These are phyloP conservation scores for Pelecanus crispus DNA, from an alignment of 2,113 vertebrate species.

Conservation along the genomic window DNA sequence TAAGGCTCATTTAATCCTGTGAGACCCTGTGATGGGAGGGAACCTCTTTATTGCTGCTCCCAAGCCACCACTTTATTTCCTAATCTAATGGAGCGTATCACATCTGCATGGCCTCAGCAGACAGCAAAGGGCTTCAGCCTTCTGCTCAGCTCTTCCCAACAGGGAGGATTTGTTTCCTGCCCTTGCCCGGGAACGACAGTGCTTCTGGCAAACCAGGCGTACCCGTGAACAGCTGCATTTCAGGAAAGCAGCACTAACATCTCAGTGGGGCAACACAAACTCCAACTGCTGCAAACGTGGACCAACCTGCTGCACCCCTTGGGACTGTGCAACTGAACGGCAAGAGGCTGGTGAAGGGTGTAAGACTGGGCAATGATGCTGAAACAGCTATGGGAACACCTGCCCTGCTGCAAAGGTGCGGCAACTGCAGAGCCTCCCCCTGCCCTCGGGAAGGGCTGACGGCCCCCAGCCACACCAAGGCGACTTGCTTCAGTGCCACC, in stretches of 20 bases:
- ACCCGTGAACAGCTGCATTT: fast-evolving
- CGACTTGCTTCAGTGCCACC: not conserved
- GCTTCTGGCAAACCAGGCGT: not conserved
- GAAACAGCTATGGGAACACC: not conserved
- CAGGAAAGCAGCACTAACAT: not conserved
- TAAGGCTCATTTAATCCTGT: not conserved
- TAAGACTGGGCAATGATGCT: not conserved
- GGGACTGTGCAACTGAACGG: not conserved
- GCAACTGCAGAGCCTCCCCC: not conserved
- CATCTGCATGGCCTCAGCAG: not conserved
- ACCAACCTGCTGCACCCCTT: not conserved
- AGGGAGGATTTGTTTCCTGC: not conserved
- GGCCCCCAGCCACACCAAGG: not conserved
- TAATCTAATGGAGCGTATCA: not conserved
- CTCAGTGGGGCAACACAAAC: fast-evolving
- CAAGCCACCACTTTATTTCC: constrained; percentile 2
- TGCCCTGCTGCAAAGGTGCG: not conserved
- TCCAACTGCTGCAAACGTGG: not conserved
- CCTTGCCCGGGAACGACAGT: not conserved
- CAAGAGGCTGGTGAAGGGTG: not conserved
- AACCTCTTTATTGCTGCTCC: constrained; percentile 1
- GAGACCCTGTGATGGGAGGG: not conserved
- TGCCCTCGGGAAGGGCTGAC: not conserved
- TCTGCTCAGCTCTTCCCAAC: constrained; percentile 1
- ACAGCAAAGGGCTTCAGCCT: not conserved